Percentiles rank a stretch among this genome's conserved stretches.
Evolutionary conservation across 2,113 vertebrate species (phyloP).

Genomic region (Bujurquina vittata): DNA sequence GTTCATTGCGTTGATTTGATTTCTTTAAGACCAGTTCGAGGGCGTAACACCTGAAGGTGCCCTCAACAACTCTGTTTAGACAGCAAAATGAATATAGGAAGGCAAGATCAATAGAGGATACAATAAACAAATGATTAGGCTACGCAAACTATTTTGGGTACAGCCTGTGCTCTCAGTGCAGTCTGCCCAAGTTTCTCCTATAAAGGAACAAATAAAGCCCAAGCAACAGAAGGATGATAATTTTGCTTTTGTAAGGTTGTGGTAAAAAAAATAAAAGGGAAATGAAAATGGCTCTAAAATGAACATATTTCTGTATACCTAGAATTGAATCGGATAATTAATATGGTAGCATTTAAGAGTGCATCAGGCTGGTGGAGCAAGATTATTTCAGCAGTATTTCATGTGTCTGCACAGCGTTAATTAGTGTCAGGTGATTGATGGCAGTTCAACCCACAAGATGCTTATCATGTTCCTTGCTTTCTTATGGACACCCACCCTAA

Average conservation of each 20-base stretch:
- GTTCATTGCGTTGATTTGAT: constrained; percentile 63
- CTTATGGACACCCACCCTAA: constrained; percentile 27
- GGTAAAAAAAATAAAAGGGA: neutral
- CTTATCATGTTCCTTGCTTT: constrained; percentile 22
- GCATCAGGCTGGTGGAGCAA: constrained; percentile 22
- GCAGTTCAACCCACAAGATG: constrained; percentile 33
- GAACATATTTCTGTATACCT: neutral
- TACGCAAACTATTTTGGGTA: constrained; percentile 20
- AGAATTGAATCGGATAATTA: neutral
- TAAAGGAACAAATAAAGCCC: neutral
- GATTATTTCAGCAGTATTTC: constrained; percentile 40
- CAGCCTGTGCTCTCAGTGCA: constrained; percentile 19
- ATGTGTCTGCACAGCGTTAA: constrained; percentile 32
- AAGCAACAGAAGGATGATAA: neutral
- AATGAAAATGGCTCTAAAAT: neutral
- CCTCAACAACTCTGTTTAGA: constrained; percentile 57
- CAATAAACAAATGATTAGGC: constrained; percentile 55
- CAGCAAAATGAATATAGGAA: constrained; percentile 43
- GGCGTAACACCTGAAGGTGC: constrained; percentile 64
- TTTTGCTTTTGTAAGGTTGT: neutral
- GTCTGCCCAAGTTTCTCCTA: neutral
- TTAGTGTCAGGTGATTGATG: constrained; percentile 46
- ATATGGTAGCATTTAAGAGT: constrained; percentile 17
- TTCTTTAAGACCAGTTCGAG: constrained; percentile 46
- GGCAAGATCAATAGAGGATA: constrained; percentile 54